Conservation (phyloP, 2,888 invertebrate species). For the Pyrochroa serraticornis region DNA sequence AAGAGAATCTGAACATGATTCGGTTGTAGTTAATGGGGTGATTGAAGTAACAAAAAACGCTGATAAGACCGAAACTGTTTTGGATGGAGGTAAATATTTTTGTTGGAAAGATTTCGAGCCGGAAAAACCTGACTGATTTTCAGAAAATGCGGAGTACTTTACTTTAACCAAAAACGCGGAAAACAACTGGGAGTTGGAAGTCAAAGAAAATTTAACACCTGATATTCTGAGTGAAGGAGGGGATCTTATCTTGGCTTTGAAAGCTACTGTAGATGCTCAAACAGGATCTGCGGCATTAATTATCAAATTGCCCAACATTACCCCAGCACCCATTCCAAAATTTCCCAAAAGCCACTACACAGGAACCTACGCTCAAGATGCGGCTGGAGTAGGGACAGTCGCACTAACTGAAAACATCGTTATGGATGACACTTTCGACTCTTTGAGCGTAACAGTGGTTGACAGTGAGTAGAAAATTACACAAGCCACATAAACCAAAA, state of each 20-base stretch:
- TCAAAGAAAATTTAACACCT: constrained; percentile 13
- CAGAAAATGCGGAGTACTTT: background rate
- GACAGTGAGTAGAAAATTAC: background rate
- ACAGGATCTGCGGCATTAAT: constrained; percentile 27
- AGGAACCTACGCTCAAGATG: constrained; percentile 31
- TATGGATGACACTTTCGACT: background rate
- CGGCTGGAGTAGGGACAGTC: background rate
- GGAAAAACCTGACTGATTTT: no score
- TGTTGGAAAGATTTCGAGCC: background rate
- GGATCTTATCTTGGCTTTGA: constrained; percentile 25
- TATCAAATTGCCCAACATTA: constrained; percentile 24
- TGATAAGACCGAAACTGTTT: background rate
- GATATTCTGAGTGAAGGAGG: constrained; percentile 4
- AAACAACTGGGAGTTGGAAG: background rate
- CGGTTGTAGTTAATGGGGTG: constrained; percentile 18
- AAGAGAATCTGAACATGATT: background rate
- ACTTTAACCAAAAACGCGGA: background rate
- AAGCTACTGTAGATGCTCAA: constrained; percentile 12
- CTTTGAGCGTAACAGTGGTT: background rate
- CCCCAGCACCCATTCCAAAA: constrained; percentile 10
- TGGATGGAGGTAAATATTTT: background rate
- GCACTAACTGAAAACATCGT: background rate
- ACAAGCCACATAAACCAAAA: background rate
- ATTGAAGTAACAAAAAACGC: background rate
- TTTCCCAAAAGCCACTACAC: constrained; percentile 34